Percentiles rank a stretch among this genome's conserved stretches.
Conservation (phyloP, 2,888 invertebrate genomes). For the Pherbina coryleti region DNA sequence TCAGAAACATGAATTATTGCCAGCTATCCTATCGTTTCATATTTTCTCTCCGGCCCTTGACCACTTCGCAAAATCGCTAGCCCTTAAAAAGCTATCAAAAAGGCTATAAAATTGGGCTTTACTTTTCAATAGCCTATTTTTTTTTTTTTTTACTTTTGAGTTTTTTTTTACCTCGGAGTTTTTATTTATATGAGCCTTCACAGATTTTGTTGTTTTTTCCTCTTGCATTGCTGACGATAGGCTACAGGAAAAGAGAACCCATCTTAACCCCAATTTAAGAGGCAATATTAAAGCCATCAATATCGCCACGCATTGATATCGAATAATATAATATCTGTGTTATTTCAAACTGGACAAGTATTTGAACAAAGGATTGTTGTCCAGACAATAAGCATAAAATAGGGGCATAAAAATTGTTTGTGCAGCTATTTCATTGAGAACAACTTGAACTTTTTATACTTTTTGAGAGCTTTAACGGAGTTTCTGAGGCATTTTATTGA, state of each 20-base stretch:
- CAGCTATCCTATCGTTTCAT: neutral
- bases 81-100: neutral
- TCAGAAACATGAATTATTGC: neutral
- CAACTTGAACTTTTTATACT: neutral
- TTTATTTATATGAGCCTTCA: neutral
- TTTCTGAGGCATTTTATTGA: neutral
- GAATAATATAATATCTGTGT: neutral
- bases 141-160: neutral
- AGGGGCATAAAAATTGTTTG: too few species aligned
- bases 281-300: slow-evolving; percentile 13
- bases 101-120: slow-evolving; percentile 3
- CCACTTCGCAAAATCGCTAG: neutral
- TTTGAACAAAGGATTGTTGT: too few species aligned
- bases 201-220: neutral
- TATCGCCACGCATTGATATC: neutral
- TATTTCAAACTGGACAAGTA: neutral
- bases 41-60: neutral
- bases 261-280: slow-evolving; percentile 11
- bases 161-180: neutral
- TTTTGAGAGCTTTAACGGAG: neutral
- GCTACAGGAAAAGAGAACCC: neutral
- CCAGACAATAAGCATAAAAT: too few species aligned
- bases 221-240: neutral
- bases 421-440: too few species aligned
- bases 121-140: neutral